These are phyloP conservation scores for Seira sanloemensis DNA, from an alignment of 2,888 invertebrate genomes.

Conservation along the genomic window DNA sequence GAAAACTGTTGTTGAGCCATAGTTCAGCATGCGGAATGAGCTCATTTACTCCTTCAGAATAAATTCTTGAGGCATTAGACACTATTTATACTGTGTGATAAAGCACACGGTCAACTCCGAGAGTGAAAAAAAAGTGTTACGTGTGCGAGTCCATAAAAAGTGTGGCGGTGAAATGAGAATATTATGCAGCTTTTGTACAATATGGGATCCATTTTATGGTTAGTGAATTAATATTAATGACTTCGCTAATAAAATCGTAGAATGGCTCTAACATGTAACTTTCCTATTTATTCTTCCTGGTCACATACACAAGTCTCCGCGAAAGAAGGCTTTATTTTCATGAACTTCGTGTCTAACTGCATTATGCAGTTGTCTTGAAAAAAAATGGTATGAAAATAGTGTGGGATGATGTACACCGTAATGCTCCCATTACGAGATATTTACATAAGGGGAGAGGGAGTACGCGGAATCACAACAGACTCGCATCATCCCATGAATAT, in stretches of 20 bases:
- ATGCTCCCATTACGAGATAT: too few species aligned
- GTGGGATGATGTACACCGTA: too few species aligned
- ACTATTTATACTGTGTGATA: neutral
- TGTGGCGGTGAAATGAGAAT: neutral
- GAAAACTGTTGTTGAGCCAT: neutral
- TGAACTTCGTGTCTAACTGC: neutral
- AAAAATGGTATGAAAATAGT: too few species aligned
- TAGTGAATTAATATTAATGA: constrained; percentile 62
- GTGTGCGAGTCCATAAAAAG: neutral
- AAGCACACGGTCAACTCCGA: neutral
- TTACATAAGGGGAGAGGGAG: too few species aligned
- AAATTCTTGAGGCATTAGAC: neutral
- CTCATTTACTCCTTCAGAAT: neutral
- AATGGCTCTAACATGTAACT: neutral
- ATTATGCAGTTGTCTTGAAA: too few species aligned
- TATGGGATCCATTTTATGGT: constrained; percentile 45
- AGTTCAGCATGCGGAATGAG: neutral
- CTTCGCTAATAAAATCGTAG: constrained; percentile 40
- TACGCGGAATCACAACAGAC: too few species aligned
- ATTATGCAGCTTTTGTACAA: neutral
- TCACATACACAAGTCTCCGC: neutral
- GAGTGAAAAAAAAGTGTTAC: neutral
- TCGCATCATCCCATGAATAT: too few species aligned
- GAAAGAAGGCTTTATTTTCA: neutral
- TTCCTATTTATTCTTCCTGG: neutral